Percentiles rank a stretch among this genome's conserved stretches.
phyloP scores from a whole-genome alignment of 2,113 vertebrate genomes.

The Rhea pennata region DNA sequence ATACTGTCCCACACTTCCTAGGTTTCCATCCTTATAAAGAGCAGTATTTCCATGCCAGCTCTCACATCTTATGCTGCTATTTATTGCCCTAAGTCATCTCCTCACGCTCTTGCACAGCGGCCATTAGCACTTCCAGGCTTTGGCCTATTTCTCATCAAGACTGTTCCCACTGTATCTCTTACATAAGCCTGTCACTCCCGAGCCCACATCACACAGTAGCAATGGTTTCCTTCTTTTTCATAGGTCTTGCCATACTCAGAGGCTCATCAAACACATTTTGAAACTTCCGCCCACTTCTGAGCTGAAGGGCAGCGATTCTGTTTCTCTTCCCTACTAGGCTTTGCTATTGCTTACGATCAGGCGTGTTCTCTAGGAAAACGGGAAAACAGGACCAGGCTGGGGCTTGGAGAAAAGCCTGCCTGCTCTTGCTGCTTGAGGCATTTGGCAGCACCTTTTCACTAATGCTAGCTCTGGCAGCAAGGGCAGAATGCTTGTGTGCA shows the following conservation, averaged over 20 bases:
- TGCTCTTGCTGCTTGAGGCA: not conserved
- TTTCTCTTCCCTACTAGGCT: not conserved
- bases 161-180: not conserved
- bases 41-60: not conserved
- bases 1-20: not conserved
- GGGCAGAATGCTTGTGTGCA: not conserved
- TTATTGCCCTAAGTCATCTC: not conserved
- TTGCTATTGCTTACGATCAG: not conserved
- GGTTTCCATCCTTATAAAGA: not conserved
- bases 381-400: not conserved
- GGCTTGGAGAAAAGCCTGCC: not conserved
- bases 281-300: slow-evolving; percentile 37
- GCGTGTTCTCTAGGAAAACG: not conserved
- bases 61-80: not conserved
- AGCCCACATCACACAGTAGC: not conserved
- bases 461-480: not conserved
- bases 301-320: not conserved
- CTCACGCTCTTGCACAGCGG: not conserved
- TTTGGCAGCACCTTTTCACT: not conserved
- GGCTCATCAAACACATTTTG: slow-evolving; percentile 11
- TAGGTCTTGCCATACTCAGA: not conserved
- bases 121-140: not conserved
- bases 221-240: slow-evolving; percentile 3
- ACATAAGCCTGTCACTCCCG: not conserved
- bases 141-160: not conserved